Base-by-base conservation (phyloP, 1,140 invertebrate genomes). In the Euglossa dilemma region DNA sequence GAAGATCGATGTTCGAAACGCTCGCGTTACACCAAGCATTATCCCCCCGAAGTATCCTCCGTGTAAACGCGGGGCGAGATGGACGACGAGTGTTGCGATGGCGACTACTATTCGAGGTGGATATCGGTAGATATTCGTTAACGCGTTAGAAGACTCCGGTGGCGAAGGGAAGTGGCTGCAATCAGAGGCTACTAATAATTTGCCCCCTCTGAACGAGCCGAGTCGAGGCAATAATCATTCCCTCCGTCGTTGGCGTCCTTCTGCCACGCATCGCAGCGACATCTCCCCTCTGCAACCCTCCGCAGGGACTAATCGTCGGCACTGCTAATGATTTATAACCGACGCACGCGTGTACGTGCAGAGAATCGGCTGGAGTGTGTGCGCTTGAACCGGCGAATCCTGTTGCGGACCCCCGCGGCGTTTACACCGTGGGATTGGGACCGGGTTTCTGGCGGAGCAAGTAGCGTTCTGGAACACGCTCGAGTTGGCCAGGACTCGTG, bases 311-410 rank as follows among this genome's bases (percentile, higher is more conserved):
- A 93, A 93, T 94, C 93, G 93, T 89, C 90, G 89, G 90, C 85
- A 54, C 92, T 91, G 92, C 91, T 92, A 92, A 93, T 93, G 92
- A 94, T 94, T 94, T 93, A 94, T 94, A 91, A 92, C 90, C 91
- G 89, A 89, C 85, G 79, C 80, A 73, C 80, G 83, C 87, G 89
- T 90, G 87, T 84, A 88, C 88, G 87, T 89, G 88, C 89, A 87
- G 74, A 8, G 86, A 61, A 56, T 36, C 20, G 45, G 12, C 25
- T 59, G 67, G 47, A 67, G 75, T 20, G 47, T 83, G 74, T 28
- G 74, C 67, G 69, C n/a, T 76, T 67, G 75, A 88, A 85, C 85
- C 80, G 78, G 91, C 88, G 90, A 85, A 93, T 92, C 93, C 92
- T 90, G 91, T 91, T 89, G 90, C 87, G 91, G 89, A 92, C 92